Evolutionary conservation across 1,140 invertebrate genomes (phyloP), one percentile per base, ranked within the genome.

Genomic region (Platorchestia sp.): DNA sequence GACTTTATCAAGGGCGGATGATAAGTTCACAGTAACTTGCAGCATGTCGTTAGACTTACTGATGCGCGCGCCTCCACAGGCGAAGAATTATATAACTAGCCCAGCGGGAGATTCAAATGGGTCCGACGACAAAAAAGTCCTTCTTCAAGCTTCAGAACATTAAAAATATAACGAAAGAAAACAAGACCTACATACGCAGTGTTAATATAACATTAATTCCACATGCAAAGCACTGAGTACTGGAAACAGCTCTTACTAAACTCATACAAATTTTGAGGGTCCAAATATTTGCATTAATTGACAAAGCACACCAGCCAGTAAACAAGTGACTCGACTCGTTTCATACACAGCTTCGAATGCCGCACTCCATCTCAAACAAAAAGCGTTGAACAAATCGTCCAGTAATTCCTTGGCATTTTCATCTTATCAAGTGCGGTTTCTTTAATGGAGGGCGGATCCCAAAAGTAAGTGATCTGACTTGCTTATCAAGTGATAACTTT

Each of bases 31-130:
- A 44, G 91, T 44, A 45, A 16, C 91, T 44, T 36, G 43, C 43
- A 40, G 91, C 45, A 93, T 93, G 91, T 45, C 44, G 45, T 93
- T 93, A 93, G 43, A 93, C 87, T 89, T 89, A 10, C 87, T 6
- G 43, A 89, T 44, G n/a, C 87, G 41, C 87, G 1, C 27, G 27
- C 3, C 59, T 75, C 59, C 1, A 3, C 59, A 75, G 27, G 27
- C 59, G 59, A 36, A 27, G 7, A 75, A 75, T 75, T 22, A 75
- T 36, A 75, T 10, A 3, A 19, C 59, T 75, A 36, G 59, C 14
- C 1, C 36, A 36, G 27, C 27, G 59, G 1, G 1, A 27, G 27
- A 10, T 75, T 10, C 3, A 75, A 36, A 36, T 22, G 59, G 10
- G 27, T 22, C 10, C 59, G 59, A n/a, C n/a, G n/a, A 75, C 36